Evolutionary conservation across 2,888 invertebrate species (phyloP).

Genomic region (Belgica antarctica): DNA sequence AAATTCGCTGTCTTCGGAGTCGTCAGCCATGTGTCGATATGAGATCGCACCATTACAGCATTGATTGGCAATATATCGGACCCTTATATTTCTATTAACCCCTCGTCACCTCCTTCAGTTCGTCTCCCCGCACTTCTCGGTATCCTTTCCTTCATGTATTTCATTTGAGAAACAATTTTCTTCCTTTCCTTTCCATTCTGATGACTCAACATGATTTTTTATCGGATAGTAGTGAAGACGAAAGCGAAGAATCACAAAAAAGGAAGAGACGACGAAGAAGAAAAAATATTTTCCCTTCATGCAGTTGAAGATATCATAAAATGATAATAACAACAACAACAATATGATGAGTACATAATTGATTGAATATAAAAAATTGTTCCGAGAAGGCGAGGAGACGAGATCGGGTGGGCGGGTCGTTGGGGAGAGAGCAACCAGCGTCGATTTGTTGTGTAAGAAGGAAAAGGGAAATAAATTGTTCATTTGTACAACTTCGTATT

Average conservation of each 20-base stretch:
- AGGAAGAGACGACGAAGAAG: neutral
- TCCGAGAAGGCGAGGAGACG: too few species aligned
- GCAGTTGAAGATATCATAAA: conserved; percentile 37
- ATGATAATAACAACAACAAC: conserved; percentile 43
- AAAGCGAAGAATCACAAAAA: conserved; percentile 12
- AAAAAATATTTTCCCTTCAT: neutral
- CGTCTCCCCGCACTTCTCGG: too few species aligned
- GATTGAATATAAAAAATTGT: conserved; percentile 43
- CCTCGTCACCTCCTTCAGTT: neutral
- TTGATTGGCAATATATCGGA: neutral
- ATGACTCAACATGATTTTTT: conserved; percentile 41
- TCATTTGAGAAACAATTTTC: conserved; percentile 18
- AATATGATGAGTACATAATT: conserved; percentile 44
- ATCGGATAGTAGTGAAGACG: conserved; percentile 20
- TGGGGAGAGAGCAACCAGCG: neutral
- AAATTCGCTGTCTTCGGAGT: too few species aligned
- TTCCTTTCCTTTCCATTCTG: conserved; percentile 4
- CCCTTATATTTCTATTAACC: conserved; percentile 4
- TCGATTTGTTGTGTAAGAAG: neutral
- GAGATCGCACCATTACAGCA: neutral
- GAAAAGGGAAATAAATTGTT: conserved; percentile 16
- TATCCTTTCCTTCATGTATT: neutral
- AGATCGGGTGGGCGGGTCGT: too few species aligned
- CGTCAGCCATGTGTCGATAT: too few species aligned
- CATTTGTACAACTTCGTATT: conserved; percentile 24